phyloP scores from a whole-genome alignment of 2,888 invertebrate genomes.

The Erynnis tages region DNA sequence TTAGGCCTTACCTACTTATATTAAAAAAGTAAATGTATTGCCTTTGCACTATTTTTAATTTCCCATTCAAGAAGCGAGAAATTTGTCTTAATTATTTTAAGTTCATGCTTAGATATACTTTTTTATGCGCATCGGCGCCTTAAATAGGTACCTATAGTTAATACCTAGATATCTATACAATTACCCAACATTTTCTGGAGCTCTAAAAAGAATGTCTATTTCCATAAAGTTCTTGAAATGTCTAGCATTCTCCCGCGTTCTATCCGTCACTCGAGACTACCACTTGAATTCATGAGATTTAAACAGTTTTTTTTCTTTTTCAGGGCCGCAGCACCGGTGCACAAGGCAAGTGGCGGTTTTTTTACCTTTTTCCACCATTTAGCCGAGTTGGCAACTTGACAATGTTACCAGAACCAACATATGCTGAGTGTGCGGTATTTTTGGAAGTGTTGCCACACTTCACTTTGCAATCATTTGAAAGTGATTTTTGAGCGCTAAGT shows the following conservation, averaged over 20 bases:
- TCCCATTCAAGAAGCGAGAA: no score
- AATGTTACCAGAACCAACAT: conserved; percentile 2
- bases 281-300: conserved; percentile 20
- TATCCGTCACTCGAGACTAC: conserved; percentile 11
- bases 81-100: no score
- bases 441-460: conserved; percentile 3
- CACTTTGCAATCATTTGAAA: conserved; percentile 2
- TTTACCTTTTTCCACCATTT: conserved; percentile 15
- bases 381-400: conserved; percentile 10
- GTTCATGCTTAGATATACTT: no score
- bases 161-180: not conserved
- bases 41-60: no score
- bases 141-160: no score
- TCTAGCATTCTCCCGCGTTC: conserved; percentile 7
- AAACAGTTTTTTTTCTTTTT: conserved; percentile 35
- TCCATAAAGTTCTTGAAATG: conserved; percentile 1
- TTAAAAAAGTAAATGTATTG: no score
- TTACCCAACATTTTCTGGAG: no score
- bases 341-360: conserved; percentile 43
- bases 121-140: no score
- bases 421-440: conserved; percentile 16
- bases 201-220: conserved; percentile 14
- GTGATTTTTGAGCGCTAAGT: conserved; percentile 2
- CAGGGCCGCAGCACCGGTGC: conserved; percentile 54
- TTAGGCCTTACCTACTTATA: no score